phyloP scores from a whole-genome alignment of 2,888 invertebrate genomes.

The Andrena haemorrhoa region DNA sequence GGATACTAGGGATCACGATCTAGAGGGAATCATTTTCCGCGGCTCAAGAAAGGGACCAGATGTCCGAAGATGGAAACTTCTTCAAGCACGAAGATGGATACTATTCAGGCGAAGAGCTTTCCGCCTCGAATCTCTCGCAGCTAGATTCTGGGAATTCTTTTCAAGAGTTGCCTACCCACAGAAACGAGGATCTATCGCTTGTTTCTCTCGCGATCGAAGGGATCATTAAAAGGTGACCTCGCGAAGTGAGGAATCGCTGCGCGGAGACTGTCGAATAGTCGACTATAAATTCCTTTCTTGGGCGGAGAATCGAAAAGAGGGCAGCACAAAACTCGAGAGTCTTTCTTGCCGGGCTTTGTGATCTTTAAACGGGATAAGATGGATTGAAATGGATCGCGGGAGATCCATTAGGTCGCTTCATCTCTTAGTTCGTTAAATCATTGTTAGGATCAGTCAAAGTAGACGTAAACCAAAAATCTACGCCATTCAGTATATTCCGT shows the following conservation, averaged over 20 bases:
- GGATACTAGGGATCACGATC: neutral
- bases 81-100: neutral
- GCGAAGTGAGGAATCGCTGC: neutral
- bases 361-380: neutral
- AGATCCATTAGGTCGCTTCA: neutral
- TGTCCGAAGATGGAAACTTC: neutral
- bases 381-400: neutral
- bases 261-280: neutral
- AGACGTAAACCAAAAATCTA: neutral
- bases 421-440: neutral
- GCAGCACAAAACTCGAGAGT: neutral
- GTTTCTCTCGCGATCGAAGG: slow-evolving; percentile 6
- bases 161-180: neutral
- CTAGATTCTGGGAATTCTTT: neutral
- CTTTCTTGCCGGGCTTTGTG: neutral
- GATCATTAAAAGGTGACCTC: slow-evolving; percentile 9
- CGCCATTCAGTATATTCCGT: neutral
- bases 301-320: neutral
- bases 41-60: neutral
- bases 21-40: neutral
- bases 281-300: neutral
- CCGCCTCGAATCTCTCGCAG: neutral
- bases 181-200: neutral
- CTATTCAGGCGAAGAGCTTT: neutral
- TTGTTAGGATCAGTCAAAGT: neutral